These are phyloP conservation scores for Metellina segmentata DNA, from an alignment of 2,888 invertebrate species.

Conservation along the genomic window DNA sequence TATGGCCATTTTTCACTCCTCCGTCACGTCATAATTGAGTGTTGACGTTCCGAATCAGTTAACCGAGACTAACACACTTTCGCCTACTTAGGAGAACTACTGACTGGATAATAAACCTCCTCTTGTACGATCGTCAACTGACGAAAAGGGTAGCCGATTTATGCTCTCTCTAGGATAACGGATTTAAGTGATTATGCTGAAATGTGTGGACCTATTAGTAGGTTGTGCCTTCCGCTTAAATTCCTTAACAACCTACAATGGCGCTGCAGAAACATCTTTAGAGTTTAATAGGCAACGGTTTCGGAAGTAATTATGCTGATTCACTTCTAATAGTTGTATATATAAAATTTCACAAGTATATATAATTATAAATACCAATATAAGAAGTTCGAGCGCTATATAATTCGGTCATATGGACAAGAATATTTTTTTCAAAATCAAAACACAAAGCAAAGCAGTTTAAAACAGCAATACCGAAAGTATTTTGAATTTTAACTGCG, in stretches of 20 bases:
- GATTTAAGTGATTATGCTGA: slow-evolving; percentile 15
- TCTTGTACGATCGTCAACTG: not conserved
- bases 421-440: too few relatives aligned
- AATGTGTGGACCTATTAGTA: slow-evolving; percentile 22
- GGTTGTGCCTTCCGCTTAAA: slow-evolving; percentile 12
- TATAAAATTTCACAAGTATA: too few relatives aligned
- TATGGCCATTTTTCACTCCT: not conserved
- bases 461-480: too few relatives aligned
- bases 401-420: too few relatives aligned
- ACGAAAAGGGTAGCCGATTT: not conserved
- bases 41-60: slow-evolving; percentile 31
- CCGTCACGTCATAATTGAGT: not conserved
- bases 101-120: not conserved
- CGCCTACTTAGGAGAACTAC: not conserved
- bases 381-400: too few relatives aligned
- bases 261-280: not conserved
- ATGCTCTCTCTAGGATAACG: not conserved
- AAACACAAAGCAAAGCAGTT: too few relatives aligned
- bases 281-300: not conserved
- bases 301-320: not conserved
- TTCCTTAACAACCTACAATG: not conserved
- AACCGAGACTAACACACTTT: slow-evolving; percentile 3
- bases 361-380: too few relatives aligned
- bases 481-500: too few relatives aligned
- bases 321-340: not conserved